Evolutionary conservation across 2,797 vertebrate genomes (phyloP).

Genomic region (Dallia pectoralis): DNA sequence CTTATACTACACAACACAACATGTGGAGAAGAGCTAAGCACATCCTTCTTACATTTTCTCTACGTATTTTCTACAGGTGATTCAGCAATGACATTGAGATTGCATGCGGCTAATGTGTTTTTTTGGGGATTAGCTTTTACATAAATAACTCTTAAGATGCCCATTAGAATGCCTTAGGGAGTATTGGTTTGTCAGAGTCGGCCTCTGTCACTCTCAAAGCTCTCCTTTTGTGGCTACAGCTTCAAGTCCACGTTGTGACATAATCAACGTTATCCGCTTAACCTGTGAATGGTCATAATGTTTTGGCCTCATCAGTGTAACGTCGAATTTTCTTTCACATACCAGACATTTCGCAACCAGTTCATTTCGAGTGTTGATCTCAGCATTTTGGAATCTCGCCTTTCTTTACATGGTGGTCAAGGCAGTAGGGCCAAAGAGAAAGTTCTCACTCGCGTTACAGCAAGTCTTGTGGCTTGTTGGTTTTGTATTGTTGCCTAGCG

Average conservation of each 20-base stretch:
- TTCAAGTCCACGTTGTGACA: constrained; percentile 4
- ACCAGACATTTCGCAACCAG: constrained; percentile 31
- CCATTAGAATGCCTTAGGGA: background rate
- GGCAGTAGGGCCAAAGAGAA: too few species aligned
- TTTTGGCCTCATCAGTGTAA: too few species aligned
- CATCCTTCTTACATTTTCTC: background rate
- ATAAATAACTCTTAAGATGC: background rate
- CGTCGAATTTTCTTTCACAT: constrained; percentile 26
- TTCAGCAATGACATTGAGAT: background rate
- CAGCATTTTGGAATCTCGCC: constrained; percentile 12
- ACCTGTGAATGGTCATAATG: too few species aligned
- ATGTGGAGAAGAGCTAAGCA: background rate
- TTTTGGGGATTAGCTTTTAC: background rate
- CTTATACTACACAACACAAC: background rate
- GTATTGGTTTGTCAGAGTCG: background rate
- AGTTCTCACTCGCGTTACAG: too few species aligned
- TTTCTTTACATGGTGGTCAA: background rate
- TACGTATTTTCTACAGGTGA: background rate
- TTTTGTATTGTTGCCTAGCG: too few species aligned
- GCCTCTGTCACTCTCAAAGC: background rate
- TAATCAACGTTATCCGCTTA: too few species aligned
- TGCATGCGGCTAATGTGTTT: background rate
- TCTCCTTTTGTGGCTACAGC: background rate
- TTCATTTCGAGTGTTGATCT: constrained; percentile 16
- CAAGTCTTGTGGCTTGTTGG: too few species aligned